Conservation (phyloP, 2,797 vertebrate genomes). For the Astyanax mexicanus region DNA sequence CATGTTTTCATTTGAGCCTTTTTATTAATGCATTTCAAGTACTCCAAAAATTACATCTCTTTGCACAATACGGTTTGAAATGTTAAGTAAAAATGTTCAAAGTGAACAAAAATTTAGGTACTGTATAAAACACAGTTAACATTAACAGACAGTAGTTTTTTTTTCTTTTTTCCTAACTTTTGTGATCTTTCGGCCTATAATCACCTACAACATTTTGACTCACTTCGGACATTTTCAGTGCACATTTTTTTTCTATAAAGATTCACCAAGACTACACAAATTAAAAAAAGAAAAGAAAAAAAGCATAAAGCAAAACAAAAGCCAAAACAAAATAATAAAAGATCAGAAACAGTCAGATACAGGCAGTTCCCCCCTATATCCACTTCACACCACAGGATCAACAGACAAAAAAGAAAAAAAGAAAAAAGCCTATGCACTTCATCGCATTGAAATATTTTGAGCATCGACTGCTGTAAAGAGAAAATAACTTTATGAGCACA, state of each 20-base stretch:
- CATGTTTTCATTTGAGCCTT: conserved; percentile 91
- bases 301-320: conserved; percentile 66
- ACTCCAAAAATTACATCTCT: conserved; percentile 99
- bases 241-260: conserved; percentile 88
- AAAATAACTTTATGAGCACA: conserved; percentile 75
- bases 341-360: conserved; percentile 68
- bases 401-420: conserved; percentile 79
- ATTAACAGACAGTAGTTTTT: conserved; percentile 99
- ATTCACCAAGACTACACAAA: conserved; percentile 89
- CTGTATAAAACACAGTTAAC: conserved; percentile 99
- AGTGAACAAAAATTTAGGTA: conserved; percentile 98
- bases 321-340: conserved; percentile 15
- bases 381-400: conserved; percentile 93
- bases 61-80: conserved; percentile 98
- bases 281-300: conserved; percentile 81
- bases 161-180: conserved; percentile 66
- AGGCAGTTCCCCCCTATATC: conserved; percentile 83
- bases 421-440: conserved; percentile 76
- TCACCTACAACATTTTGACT: conserved; percentile 87
- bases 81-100: conserved; percentile 99
- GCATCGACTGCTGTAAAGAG: conserved; percentile 85
- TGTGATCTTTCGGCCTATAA: conserved; percentile 84
- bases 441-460: conserved; percentile 86
- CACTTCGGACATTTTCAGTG: conserved; percentile 85
- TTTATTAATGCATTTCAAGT: conserved; percentile 99